Evolutionary conservation across 2,113 vertebrate genomes (phyloP), one percentile per base, ranked within the genome.

Genomic region (Cynocephalus volans): DNA sequence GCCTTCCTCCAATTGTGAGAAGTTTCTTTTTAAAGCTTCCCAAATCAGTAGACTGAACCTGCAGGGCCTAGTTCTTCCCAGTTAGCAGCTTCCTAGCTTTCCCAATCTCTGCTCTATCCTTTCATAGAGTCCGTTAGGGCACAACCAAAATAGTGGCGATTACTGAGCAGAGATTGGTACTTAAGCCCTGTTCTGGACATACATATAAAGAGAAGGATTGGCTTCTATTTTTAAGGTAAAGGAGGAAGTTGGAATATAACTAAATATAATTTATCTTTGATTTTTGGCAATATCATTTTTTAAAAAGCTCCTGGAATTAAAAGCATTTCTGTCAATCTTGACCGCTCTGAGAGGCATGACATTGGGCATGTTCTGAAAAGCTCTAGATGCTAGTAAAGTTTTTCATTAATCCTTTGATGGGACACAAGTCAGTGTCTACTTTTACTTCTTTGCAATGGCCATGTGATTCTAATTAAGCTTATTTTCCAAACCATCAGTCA

Each of bases 381-480:
- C 36, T 90, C 33, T 60, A 70, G 88, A 88, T 41, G 13, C 45
- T 83, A 19, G 64, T 41, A 31, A 56, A 81, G 4, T 13, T 93
- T 94, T 94, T 86, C 62, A 54, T 82, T 72, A 87, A 96, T 75
- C 41, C 48, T 87, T 81, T 64, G 91, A 1, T n/a, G n/a, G 48
- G 21, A 73, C 62, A 86, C 75, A 96, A 81, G 31, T 84, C 6
- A 4, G 2, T 83, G 65, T 65, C 80, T 79, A 81, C 23, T 26
- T 64, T 70, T 96, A 65, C 23, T 21, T 2, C 75, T 96, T 94
- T 86, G 23, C 70, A 93, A 79, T 83, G 36, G 41, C 17, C 88
- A 80, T 70, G n/a, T 84, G 86, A 97, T 45, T 94, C 41, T 96
- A 77, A 95, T 81, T 79, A 95, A 97, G 80, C 26, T 85, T 90